Evolutionary conservation across 2,113 vertebrate species (phyloP), one percentile per base, ranked within the genome.

Genomic region (Nymphicus hollandicus): DNA sequence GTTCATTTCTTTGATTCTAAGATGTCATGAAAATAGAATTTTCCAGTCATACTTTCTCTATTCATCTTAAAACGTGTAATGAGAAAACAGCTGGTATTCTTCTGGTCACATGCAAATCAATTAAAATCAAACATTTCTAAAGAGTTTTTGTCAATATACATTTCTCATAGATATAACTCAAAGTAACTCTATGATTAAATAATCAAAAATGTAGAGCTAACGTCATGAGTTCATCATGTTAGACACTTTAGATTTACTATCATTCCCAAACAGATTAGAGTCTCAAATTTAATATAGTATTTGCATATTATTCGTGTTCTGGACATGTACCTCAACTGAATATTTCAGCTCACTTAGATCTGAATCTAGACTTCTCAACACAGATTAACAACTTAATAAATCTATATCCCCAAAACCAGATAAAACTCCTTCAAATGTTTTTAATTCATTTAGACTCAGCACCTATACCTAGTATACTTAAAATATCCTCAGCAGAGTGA

Each of bases 1-100:
- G 44, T 41, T 94, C 68, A 89, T 76, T 94, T 91, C 17, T 91
- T 88, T 95, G 44, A 94, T 95, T 70, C 33, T 85, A 85, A 93
- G 81, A 65, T 95, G 71, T 55, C 78, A 91, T 47, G 60, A 88
- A 94, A 89, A 81, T 81, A 79, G 60, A 86, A 72, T 86, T 96
- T 94, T 95, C 80, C 35, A 85, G 35, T 81, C 69, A 55, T 89
- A 85, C 76, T 63, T 89, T 88, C 52, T 76, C 52, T 91, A 22
- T 43, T 69, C 29, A 33, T 91, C 79, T 85, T 70, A 76, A 91
- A 88, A 88, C 16, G 28, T 43, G 14, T 35, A 77, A 64, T 87
- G 73, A 76, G 64, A 93, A 88, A 83, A 41, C 56, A 95, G 77
- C 60, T 86, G 66, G 17, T 58, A 37, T 41, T 79, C 69, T 91